Conservation (phyloP, 2,113 vertebrate genomes). For the Rhombomys opimus region DNA sequence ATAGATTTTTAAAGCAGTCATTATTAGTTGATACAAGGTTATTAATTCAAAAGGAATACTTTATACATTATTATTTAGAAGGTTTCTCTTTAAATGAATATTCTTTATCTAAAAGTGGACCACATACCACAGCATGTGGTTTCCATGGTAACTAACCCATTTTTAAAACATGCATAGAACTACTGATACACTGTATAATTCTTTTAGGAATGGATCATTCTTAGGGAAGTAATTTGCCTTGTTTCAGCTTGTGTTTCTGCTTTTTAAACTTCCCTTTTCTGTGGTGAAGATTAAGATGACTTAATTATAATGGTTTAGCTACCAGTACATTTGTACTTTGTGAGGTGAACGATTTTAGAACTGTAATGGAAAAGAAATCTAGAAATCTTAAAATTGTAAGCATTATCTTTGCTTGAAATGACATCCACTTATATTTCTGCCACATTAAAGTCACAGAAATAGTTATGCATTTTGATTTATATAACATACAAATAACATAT, state of each 20-base stretch:
- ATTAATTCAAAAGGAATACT: slow-evolving; percentile 50
- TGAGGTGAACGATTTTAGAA: slow-evolving; percentile 66
- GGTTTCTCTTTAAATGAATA: slow-evolving; percentile 80
- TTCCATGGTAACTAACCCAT: slow-evolving; percentile 87
- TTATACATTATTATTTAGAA: slow-evolving; percentile 70
- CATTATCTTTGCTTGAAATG: background rate
- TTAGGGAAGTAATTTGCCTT: slow-evolving; percentile 60
- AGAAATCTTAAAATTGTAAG: background rate
- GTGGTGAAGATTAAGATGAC: slow-evolving; percentile 33
- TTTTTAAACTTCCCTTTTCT: slow-evolving; percentile 59
- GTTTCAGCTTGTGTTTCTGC: background rate
- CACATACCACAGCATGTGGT: slow-evolving; percentile 81
- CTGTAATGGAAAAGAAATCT: slow-evolving; percentile 48
- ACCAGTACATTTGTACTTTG: slow-evolving; percentile 1
- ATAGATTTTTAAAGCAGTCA: slow-evolving; percentile 57
- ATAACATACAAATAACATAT: background rate
- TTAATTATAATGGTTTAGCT: slow-evolving; percentile 56
- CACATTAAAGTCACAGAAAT: slow-evolving; percentile 24
- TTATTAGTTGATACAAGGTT: slow-evolving; percentile 59
- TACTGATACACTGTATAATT: slow-evolving; percentile 54
- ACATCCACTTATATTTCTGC: background rate
- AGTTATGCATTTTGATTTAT: background rate
- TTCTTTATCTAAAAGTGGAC: slow-evolving; percentile 78
- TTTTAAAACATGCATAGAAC: slow-evolving; percentile 66
- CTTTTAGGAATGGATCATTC: slow-evolving; percentile 60